These are phyloP conservation scores for Thalassarche chlororhynchos DNA, from an alignment of 2,113 vertebrate species.

Conservation along the genomic window DNA sequence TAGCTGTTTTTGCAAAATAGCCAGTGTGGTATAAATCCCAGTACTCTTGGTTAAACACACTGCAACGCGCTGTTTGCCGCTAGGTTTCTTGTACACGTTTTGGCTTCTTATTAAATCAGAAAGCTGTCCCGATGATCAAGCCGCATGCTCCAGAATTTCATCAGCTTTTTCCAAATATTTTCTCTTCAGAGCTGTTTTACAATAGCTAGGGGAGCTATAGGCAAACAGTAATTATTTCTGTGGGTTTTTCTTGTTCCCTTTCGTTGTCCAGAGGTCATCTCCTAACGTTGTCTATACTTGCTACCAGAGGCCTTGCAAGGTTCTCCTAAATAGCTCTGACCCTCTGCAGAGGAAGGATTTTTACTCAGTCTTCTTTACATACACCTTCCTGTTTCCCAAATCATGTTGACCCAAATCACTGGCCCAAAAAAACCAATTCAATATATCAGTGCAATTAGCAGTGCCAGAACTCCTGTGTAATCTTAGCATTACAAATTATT, in stretches of 20 bases:
- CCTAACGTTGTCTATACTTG: neutral
- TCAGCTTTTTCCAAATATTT: neutral
- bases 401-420: neutral
- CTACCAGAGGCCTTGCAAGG: neutral
- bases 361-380: neutral
- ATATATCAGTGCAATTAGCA: neutral
- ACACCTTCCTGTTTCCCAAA: neutral
- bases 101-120: neutral
- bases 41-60: neutral
- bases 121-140: neutral
- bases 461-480: neutral
- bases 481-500: constrained; percentile 15
- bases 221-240: neutral
- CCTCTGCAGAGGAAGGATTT: neutral
- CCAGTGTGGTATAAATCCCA: neutral
- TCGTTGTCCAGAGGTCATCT: neutral
- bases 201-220: neutral
- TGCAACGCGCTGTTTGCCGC: neutral
- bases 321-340: neutral
- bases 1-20: neutral
- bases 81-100: neutral
- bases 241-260: neutral
- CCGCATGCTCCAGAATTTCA: neutral
- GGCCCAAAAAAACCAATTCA: neutral
- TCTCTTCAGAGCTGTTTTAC: neutral